Conservation (phyloP, 2,113 vertebrate species). For the Nymphicus hollandicus region DNA sequence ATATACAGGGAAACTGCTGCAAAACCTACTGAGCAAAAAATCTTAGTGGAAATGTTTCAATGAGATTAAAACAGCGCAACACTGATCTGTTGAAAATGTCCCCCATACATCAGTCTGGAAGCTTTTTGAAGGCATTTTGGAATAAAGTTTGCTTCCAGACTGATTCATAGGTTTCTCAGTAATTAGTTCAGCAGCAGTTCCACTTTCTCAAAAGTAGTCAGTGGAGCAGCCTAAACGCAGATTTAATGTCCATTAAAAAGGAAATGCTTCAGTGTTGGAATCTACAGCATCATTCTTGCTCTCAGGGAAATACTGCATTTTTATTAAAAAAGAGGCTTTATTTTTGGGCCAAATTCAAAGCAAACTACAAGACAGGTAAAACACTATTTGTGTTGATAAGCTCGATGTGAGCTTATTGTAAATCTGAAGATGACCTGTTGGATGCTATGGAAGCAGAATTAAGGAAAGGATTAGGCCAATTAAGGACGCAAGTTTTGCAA, state of each 20-base stretch:
- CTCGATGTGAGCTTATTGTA: background rate
- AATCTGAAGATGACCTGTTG: background rate
- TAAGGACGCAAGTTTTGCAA: background rate
- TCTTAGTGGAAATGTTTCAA: background rate
- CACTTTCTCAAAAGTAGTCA: background rate
- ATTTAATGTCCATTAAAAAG: background rate
- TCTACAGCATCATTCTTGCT: background rate
- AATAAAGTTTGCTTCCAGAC: constrained; percentile 1
- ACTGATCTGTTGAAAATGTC: background rate
- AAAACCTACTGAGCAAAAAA: background rate
- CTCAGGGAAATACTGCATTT: background rate
- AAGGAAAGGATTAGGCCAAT: background rate
- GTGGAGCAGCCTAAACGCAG: background rate
- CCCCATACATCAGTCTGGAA: background rate
- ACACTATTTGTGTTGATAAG: background rate
- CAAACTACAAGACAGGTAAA: background rate
- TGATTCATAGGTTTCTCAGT: constrained; percentile 18
- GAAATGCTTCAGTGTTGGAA: background rate
- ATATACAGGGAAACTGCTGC: background rate
- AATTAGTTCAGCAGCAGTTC: background rate
- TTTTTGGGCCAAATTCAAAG: background rate
- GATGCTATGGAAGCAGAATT: background rate
- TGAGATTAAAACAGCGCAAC: background rate
- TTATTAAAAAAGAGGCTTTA: background rate
- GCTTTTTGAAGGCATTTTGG: background rate